Evolutionary conservation across 2,888 invertebrate species (phyloP), one percentile per base, ranked within the genome.

Genomic region (Sipha maydis): DNA sequence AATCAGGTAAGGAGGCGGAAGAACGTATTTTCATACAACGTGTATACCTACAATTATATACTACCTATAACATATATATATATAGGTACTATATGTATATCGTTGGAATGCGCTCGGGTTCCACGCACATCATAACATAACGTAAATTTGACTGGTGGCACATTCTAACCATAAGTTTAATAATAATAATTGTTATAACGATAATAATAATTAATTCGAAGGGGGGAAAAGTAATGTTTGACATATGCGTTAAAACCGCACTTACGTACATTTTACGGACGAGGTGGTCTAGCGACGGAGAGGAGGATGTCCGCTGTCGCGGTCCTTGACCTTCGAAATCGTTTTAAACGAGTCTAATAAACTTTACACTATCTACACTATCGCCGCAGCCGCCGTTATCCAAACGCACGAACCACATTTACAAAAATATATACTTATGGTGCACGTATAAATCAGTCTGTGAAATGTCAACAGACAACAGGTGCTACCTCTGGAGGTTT

Each of bases 241-340:
- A 73, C 11, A 38, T 48, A 38, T 25, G 69, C 34, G 48, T 85
- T 14, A 78, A 85, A 85, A 78, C 54, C 69, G 69, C 69, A 85
- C 48, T 85, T 77, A 78, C 48, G 61, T 61, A 61, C 61, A 25
- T 61, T 85, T 77, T 85, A 69, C n/a, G 19, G 48, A 2, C 38
- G 14, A 61, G 69, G 69, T 34, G 69, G 69, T 48, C 21, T 21
- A 61, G 28, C n/a, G 69, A 28, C 4, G 28, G 28, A 14, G 54
- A 85, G 77, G 77, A 78, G 85, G 77, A 85, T 48, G 85, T 78
- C 77, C 69, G 77, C 67, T 48, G 77, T 69, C 77, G 85, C 77
- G 85, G 77, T 78, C 85, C 85, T 85, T 85, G 85, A 85, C 85
- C 85, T 85, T 78, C 85, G 77, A 85, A 85, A 85, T 85, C 85